Base-by-base conservation (phyloP, 2,113 vertebrate species). In the Lagenorhynchus albirostris region DNA sequence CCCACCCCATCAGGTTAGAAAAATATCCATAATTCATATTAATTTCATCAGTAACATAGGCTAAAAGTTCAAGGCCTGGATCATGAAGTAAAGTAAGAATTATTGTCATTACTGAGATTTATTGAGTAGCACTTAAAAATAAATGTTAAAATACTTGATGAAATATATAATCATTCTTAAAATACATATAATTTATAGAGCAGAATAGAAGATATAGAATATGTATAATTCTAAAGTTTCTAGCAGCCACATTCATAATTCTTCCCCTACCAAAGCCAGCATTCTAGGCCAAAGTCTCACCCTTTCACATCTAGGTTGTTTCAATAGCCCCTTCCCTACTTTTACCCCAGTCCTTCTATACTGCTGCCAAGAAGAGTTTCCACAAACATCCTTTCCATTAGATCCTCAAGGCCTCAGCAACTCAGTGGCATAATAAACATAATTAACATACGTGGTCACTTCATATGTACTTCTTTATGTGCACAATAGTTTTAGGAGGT, bases 11-110 rank as follows among this genome's bases (percentile, higher is more conserved):
- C 29, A 90, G 70, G 41, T 82, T 92, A 67, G 76, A 63, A 95
- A 96, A 96, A 77, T 77, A 82, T 68, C 41, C 63, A 80, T 38
- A 73, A 87, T 88, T 95, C 36, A 47, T 53, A 85, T 76, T 70
- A 68, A 80, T 87, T 77, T 90, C 50, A 96, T 92, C 74, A 70
- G 29, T 79, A 93, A 92, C 33, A 81, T 55, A 31, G 60, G 91
- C 81, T 76, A 77, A 95, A 97, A 96, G 31, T 91, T 96, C 44
- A 92, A 94, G 65, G 77, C 53, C 58, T 95, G 17, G 9, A 60
- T 60, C 87, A 62, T 60, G 63, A 95, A 87, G 86, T 53, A 29
- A 89, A 95, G 70, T 89, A 80, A 71, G 94, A 41, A 80, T 84
- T 53, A 29, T 60, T 92, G 63, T 71, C 38, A 18, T 85, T 47